These are phyloP conservation scores for Zeus faber DNA, from an alignment of 2,113 vertebrate genomes.

Conservation along the genomic window DNA sequence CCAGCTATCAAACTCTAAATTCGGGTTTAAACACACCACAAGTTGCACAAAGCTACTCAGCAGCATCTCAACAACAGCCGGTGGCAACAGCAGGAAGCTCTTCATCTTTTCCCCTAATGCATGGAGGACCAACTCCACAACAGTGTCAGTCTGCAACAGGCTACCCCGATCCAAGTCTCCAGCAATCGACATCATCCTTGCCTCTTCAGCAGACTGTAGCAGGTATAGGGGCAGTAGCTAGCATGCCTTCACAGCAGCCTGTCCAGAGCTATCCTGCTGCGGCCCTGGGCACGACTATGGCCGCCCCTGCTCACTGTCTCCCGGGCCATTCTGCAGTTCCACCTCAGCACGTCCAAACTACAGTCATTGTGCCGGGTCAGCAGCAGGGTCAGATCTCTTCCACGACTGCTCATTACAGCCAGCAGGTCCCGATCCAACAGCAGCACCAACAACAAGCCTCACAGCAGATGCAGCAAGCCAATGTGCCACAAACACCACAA, in stretches of 20 bases:
- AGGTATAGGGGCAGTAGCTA: neutral
- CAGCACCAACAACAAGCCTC: slow-evolving; percentile 42
- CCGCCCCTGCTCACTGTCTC: slow-evolving; percentile 37
- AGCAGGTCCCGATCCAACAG: slow-evolving; percentile 45
- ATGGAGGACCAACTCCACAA: slow-evolving; percentile 19
- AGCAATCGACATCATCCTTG: slow-evolving; percentile 21
- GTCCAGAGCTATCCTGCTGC: slow-evolving; percentile 41
- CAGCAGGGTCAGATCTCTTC: slow-evolving; percentile 46
- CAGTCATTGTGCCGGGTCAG: slow-evolving; percentile 38
- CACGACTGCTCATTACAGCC: slow-evolving; percentile 55
- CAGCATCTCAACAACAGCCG: slow-evolving; percentile 43
- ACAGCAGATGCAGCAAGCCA: slow-evolving; percentile 36
- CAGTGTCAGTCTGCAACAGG: slow-evolving; percentile 33
- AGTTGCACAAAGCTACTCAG: slow-evolving; percentile 50
- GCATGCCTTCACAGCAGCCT: slow-evolving; percentile 40
- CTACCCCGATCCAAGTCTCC: slow-evolving; percentile 37
- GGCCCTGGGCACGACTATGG: slow-evolving; percentile 25
- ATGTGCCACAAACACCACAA: slow-evolving; percentile 39
- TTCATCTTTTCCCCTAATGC: slow-evolving; percentile 40
- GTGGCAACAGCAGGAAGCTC: slow-evolving; percentile 12
- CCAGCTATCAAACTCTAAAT: slow-evolving; percentile 13
- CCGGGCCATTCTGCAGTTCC: slow-evolving; percentile 35
- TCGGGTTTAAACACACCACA: slow-evolving; percentile 34
- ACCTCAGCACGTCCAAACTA: slow-evolving; percentile 37
- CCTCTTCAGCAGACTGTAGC: neutral